Evolutionary conservation across 2,888 invertebrate genomes (phyloP), one percentile per base, ranked within the genome.

Genomic region (Dolichomitus sp.): DNA sequence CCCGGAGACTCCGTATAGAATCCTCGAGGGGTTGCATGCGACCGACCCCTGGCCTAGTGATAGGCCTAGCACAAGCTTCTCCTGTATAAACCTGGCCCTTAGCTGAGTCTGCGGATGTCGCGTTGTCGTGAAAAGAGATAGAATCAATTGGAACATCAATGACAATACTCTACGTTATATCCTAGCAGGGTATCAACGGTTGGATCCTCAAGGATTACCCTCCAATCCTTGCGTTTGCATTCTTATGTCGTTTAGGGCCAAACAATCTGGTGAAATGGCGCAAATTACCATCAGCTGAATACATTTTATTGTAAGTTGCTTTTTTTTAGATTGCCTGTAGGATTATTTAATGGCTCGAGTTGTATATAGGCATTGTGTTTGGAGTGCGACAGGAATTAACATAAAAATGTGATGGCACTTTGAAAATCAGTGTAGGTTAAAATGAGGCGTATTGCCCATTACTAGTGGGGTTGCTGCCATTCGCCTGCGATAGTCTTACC

Each of bases 401-500:
- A n/a, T 14, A 57, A 57, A 27, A 57, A 70, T 23, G 40, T 14
- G 19, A 19, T 0, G 23, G 45, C 42, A 5, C 45, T 30, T 3
- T 57, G 17, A 14, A 42, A 23, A 57, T 57, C 17, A 17, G 42
- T 17, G 6, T 59, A 12, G 45, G 14, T 9, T 48, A 48, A 45
- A 48, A 30, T 5, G 42, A 17, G 12, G 12, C 17, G 37, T 30
- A 45, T 69, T 59, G 42, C 19, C 73, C 17, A 50, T 27, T 50
- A 37, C 61, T n/a, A 48, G 33, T 19, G 61, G 48, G 17, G 61
- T 61, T 50, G 37, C 72, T 57, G 61, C 17, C 57, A 45, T 48
- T 40, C 33, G 42, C 27, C 14, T 63, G 17, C 33, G 30, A 54
- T 59, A 70, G 81, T 75, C 66, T 83, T 86, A 85, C 83, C 78